Base-by-base conservation (phyloP, 2,797 vertebrate genomes). In the Pantherophis vulpinus region DNA sequence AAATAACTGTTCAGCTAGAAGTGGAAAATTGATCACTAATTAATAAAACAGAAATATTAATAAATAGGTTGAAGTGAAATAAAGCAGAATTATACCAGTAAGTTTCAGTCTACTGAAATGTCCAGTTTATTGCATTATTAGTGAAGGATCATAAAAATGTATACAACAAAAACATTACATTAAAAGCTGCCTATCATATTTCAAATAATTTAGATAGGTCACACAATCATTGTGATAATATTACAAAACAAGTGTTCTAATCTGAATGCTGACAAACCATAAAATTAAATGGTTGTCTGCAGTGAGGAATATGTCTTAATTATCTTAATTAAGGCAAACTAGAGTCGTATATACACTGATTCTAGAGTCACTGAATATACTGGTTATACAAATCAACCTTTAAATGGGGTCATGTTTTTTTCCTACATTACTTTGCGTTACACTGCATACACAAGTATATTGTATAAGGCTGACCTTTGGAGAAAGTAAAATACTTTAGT, bases 221-320 rank as follows among this genome's bases (percentile, higher is more conserved):
- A 32, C 87, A 91, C 37, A 51, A 51, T 90, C 91, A 94, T 87
- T 87, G 91, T 29, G 61, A 94, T 54, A 89, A 94, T 96, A 96
- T 11, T 51, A 47, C 93, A 96, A 96, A 97, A 95, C 94, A 96
- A 96, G 96, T 96, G 96, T 94, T 96, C 94, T 93, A 89, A 95
- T 95, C 94, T 95, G 94, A 96, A 97, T 95, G 94, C 93, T 94
- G 97, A 96, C 92, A 92, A 96, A 95, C 93, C 93, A 93, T 97
- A 96, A 96, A 96, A 96, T 95, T 94, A 97, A 97, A 97, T 95
- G 95, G 95, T 94, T 95, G 90, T 96, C 95, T 96, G 94, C 91
- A 87, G 91, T 95, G 95, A 96, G 92, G 97, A 97, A 95, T 96
- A 95, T 92, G 95, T 95, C 96, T 96, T 97, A 97, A 96, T 97